Base-by-base conservation (phyloP, 2,113 vertebrate genomes). In the Epinephelus cyanopodus region DNA sequence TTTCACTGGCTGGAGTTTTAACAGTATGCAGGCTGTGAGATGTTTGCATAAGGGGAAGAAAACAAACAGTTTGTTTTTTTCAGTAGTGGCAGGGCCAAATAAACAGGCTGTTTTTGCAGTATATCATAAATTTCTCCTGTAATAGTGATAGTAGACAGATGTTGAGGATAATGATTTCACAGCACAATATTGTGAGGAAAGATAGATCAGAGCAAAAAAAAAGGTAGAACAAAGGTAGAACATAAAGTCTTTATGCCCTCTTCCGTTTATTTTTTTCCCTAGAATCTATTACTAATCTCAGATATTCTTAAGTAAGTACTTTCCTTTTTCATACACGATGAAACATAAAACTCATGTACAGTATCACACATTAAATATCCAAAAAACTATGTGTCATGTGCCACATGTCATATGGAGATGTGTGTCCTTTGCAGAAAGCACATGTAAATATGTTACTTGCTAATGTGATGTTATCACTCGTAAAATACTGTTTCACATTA, bases 1-100 rank as follows among this genome's bases (percentile, higher is more conserved):
- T 81, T 84, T 52, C 7, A 21, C 48, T 57, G 63, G 27, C 54
- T 67, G 47, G 52, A 45, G 23, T 61, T 82, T 84, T n/a, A 61
- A 60, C 39, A 58, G 15, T 19, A 57, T 10, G 19, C 50, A 29
- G 37, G 71, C 33, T 11, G 18, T 47, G 21, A 21, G 42, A 60
- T 53, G 23, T 78, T 65, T 69, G 57, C 50, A 53, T 71, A 50
- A 9, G 17, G 52, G n/a, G n/a, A 37, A 3, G 5, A 21, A 58
- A 69, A 72, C 27, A 52, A 54, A 62, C 48, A 52, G 66, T 70
- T 45, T 70, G 64, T 57, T 57, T 53, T 53, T 21, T 54, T 81
- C 67, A 67, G 57, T 33, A 11, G 25, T n/a, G 1, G 27, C 53
- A 53, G 48, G 10, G 60, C 12, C 63, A 48, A 74, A 70, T 37